These are phyloP conservation scores for Seriola aureovittata DNA, from an alignment of 2,113 vertebrate species.

Conservation along the genomic window DNA sequence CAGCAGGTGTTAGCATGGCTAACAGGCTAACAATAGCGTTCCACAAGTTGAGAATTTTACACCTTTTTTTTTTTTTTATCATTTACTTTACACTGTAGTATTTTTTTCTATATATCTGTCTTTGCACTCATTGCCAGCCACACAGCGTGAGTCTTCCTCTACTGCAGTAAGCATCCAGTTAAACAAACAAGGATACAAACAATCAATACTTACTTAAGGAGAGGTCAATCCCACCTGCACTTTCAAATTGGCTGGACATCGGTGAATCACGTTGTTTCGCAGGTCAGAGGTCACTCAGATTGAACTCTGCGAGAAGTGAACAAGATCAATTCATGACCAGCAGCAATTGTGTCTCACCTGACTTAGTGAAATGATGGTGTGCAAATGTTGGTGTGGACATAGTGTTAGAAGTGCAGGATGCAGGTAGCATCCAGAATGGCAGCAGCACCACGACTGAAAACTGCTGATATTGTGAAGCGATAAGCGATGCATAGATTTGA, in stretches of 20 bases:
- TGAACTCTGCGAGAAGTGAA: constrained; percentile 28
- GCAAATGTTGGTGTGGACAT: background rate
- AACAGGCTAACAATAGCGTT: constrained; percentile 10
- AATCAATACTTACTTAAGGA: constrained; percentile 67
- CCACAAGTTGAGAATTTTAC: constrained; percentile 24
- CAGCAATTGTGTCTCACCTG: constrained; percentile 4
- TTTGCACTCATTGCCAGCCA: constrained; percentile 16
- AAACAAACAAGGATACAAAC: constrained; percentile 67
- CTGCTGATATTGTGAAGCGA: background rate
- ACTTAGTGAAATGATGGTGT: background rate
- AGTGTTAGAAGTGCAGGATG: background rate
- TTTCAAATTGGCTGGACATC: constrained; percentile 45
- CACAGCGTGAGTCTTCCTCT: background rate
- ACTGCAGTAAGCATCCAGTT: constrained; percentile 37
- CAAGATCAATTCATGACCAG: constrained; percentile 31
- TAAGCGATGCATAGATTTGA: constrained; percentile 13
- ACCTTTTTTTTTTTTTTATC: constrained; percentile 9
- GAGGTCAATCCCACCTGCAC: constrained; percentile 56
- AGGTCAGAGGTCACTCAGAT: constrained; percentile 48
- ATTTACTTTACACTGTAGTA: background rate
- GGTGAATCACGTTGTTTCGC: background rate
- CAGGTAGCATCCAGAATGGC: background rate
- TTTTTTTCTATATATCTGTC: background rate
- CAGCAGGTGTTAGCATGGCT: constrained; percentile 13
- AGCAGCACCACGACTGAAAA: background rate